Base-by-base conservation (phyloP, 1,140 invertebrate species). In the Caenorhabditis briggsae region DNA sequence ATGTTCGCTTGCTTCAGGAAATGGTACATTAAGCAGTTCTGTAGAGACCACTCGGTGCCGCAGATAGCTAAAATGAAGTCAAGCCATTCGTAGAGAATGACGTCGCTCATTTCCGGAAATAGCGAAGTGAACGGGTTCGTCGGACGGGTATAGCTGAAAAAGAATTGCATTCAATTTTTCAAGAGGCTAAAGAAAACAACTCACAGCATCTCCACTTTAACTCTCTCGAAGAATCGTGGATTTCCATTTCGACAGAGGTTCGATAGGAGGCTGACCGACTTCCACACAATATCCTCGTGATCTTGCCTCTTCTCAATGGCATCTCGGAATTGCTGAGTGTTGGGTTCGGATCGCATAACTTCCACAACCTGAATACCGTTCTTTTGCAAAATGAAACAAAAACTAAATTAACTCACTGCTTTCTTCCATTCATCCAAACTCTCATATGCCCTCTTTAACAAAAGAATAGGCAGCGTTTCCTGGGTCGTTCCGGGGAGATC, bases 241-340 rank as follows among this genome's bases (percentile, higher is more conserved):
- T 78, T 78, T 23, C n/a, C 70, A 11, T 50, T 2, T 1, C 70
- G 20, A 23, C 70, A 78, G 9, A 78, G 70, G 50, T 78, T 50
- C 11, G 46, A 23, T 5, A 78, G 2, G 2, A 78, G n/a, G 20
- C 70, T 46, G 3, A 78, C n/a, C 5, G 70, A 78, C 9, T 46
- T 46, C 41, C 53, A 53, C n/a, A 78, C 70, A 23, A 78, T 78
- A 14, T 78, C 70, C 41, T 78, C 70, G 11, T 78, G 70, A 78
- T 78, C 70, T 53, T 25, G n/a, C 3, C 70, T 18, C 23, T 33
- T 48, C 14, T 78, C 70, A n/a, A 53, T 46, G 11, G 50, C 14
- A 7, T 53, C 70, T 78, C 70, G 53, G 11, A 46, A 12, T 33
- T 78, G 46, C 12, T 2, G 7, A 18, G 46, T 12, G 2, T 53